Evolutionary conservation across 92 coral and sea anemone species (phyloP).

Genomic region (Epizoanthus rinbou): DNA sequence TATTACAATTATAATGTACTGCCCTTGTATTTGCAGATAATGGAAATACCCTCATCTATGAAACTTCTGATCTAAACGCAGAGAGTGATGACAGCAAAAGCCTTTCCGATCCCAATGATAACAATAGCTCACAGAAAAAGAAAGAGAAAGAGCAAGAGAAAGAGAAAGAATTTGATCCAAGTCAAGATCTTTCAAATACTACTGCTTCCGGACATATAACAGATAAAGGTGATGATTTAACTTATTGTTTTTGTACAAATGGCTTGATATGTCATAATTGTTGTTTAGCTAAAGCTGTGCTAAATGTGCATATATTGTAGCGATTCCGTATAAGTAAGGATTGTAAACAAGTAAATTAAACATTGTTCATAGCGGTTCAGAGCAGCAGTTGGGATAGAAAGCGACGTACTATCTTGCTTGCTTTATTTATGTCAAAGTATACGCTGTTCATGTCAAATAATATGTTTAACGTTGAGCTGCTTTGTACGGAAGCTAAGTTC

Average conservation of each 20-base stretch:
- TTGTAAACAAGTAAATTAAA: not conserved
- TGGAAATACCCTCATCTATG: no score
- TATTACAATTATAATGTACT: no score
- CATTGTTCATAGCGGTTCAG: not conserved
- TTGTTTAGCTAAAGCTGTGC: slow-evolving; percentile 6
- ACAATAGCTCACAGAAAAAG: not conserved
- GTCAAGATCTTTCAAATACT: not conserved
- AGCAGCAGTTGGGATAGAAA: no score
- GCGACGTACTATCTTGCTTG: no score
- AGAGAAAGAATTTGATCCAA: slow-evolving; percentile 14
- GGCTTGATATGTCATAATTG: slow-evolving; percentile 11
- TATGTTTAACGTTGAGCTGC: no score
- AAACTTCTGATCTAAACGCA: no score
- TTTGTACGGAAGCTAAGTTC: not conserved
- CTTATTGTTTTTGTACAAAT: not conserved
- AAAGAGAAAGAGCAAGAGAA: not conserved
- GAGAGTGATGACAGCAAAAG: no score
- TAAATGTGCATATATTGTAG: not conserved
- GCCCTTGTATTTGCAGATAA: no score
- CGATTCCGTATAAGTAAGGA: not conserved
- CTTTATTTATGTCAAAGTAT: no score
- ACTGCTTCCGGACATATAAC: not conserved
- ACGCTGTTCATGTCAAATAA: not conserved
- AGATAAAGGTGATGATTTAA: slow-evolving; percentile 13
- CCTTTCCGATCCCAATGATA: no score